phyloP scores from a whole-genome alignment of 2,797 vertebrate species.

The Leucoraja ocellata region DNA sequence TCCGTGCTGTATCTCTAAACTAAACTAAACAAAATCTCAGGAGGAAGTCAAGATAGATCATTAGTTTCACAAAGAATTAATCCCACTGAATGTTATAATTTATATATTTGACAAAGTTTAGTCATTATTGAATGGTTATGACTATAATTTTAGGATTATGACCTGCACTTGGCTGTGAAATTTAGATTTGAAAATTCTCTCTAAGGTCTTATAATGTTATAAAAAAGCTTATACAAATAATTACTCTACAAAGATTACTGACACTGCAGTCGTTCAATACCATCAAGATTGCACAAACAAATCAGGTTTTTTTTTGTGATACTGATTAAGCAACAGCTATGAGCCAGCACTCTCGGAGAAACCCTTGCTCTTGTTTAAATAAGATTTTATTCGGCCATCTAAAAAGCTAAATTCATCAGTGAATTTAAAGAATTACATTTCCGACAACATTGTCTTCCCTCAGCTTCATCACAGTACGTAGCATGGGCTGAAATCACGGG shows the following conservation, averaged over 20 bases:
- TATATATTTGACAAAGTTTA: background rate
- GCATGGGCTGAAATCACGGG: too few relatives aligned
- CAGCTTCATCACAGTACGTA: background rate
- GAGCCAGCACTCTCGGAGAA: background rate
- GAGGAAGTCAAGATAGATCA: too few relatives aligned
- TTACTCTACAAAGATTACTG: conserved; percentile 22
- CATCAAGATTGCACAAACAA: background rate
- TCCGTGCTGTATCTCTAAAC: too few relatives aligned
- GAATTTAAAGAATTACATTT: background rate
- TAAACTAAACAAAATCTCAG: too few relatives aligned
- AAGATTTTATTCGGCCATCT: background rate
- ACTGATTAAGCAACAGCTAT: background rate
- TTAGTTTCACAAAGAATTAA: background rate
- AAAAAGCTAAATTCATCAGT: background rate
- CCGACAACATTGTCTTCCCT: background rate
- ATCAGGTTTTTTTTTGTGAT: background rate
- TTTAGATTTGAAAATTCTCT: background rate
- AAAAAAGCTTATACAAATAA: conserved; percentile 14
- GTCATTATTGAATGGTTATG: background rate
- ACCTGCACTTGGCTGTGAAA: background rate
- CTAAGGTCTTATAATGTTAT: background rate
- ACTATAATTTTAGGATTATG: background rate
- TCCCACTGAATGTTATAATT: background rate
- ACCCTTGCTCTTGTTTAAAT: background rate
- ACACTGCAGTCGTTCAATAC: background rate